Conservation (phyloP, 2,797 vertebrate genomes). For the Pangasius djambal region DNA sequence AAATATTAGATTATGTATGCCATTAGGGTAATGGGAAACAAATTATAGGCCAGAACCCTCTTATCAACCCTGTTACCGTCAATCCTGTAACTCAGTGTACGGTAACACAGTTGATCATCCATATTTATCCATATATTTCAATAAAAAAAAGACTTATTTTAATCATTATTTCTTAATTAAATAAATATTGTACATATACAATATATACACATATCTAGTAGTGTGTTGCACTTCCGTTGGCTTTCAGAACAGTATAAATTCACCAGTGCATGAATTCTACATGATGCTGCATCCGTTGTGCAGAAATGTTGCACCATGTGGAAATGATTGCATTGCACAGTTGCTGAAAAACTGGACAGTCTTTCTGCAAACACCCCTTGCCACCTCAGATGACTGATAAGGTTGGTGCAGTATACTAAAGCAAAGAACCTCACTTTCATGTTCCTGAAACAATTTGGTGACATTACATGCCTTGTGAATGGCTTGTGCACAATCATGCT, state of each 20-base stretch:
- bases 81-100: neutral
- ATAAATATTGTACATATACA: neutral
- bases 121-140: neutral
- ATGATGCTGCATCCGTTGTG: neutral
- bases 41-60: neutral
- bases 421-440: neutral
- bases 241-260: neutral
- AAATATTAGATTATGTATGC: neutral
- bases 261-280: too few species aligned
- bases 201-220: neutral
- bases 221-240: neutral
- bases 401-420: neutral
- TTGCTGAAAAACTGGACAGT: neutral
- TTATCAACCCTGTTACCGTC: neutral
- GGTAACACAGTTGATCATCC: neutral
- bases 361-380: neutral
- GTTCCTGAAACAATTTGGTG: neutral
- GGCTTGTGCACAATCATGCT: neutral
- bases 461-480: neutral
- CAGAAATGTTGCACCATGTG: neutral
- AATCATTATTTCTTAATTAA: neutral
- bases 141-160: neutral
- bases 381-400: neutral
- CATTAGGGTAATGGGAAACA: neutral
- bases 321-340: neutral